Evolutionary conservation across 2,797 vertebrate genomes (phyloP).

Genomic region (Apogon talboti): DNA sequence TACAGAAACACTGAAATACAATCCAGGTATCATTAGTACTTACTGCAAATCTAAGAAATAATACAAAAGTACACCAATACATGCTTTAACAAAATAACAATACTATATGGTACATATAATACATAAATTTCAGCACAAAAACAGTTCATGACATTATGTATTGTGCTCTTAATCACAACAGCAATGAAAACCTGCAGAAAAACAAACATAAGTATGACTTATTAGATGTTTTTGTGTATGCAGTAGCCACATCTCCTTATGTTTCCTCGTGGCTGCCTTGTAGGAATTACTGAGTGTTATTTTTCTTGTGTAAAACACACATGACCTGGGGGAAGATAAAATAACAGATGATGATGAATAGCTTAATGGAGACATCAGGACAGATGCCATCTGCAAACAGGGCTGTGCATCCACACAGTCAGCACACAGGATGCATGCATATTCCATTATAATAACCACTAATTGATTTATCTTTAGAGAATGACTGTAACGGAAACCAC

Average conservation of each 20-base stretch:
- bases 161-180: no score
- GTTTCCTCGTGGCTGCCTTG: constrained; percentile 9
- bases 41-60: constrained; percentile 12
- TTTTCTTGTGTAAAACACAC: no score
- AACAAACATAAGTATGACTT: no score
- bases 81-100: background rate
- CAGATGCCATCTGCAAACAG: no score
- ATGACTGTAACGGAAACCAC: constrained; percentile 15
- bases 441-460: constrained; percentile 41
- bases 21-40: constrained; percentile 19
- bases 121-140: background rate
- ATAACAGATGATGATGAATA: background rate
- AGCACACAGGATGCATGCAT: constrained; percentile 41
- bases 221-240: background rate
- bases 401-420: no score
- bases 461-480: constrained; percentile 49
- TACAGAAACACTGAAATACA: constrained; percentile 16
- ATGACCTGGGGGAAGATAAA: constrained; percentile 8
- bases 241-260: background rate
- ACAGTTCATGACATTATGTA: background rate
- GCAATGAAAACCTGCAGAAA: no score
- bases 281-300: constrained; percentile 3
- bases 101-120: background rate
- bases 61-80: no score
- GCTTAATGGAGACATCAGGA: constrained; percentile 11